phyloP scores from a whole-genome alignment of 1,140 invertebrate genomes.

The Bilobella aurantiaca region DNA sequence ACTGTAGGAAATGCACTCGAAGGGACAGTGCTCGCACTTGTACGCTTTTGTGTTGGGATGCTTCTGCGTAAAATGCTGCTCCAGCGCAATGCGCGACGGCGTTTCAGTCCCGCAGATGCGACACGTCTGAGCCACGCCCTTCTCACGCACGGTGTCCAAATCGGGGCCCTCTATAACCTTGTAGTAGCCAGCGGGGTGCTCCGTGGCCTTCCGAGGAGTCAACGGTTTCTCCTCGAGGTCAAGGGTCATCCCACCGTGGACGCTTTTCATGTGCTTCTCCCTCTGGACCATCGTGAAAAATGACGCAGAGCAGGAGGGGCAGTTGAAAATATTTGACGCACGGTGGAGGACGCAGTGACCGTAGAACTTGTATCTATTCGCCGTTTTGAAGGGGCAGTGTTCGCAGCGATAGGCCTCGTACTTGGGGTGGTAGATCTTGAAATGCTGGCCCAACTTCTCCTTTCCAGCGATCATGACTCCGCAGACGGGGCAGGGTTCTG shows the following conservation, averaged over 20 bases:
- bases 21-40: background rate
- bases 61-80: background rate
- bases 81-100: no score
- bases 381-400: background rate
- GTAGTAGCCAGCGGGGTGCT: background rate
- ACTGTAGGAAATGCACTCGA: no score
- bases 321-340: background rate
- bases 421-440: background rate
- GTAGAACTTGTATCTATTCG: background rate
- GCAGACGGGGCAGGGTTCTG: background rate
- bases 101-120: no score
- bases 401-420: background rate
- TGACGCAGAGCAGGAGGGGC: background rate
- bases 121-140: background rate
- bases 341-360: background rate
- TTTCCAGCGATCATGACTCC: background rate
- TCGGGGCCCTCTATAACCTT: background rate
- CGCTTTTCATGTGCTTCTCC: background rate
- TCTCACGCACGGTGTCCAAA: background rate
- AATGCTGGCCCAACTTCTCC: background rate
- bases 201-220: background rate
- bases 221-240: background rate
- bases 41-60: background rate
- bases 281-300: background rate
- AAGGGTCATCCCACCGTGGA: background rate